phyloP scores from a whole-genome alignment of 2,888 invertebrate species.

The Carabus problematicus region DNA sequence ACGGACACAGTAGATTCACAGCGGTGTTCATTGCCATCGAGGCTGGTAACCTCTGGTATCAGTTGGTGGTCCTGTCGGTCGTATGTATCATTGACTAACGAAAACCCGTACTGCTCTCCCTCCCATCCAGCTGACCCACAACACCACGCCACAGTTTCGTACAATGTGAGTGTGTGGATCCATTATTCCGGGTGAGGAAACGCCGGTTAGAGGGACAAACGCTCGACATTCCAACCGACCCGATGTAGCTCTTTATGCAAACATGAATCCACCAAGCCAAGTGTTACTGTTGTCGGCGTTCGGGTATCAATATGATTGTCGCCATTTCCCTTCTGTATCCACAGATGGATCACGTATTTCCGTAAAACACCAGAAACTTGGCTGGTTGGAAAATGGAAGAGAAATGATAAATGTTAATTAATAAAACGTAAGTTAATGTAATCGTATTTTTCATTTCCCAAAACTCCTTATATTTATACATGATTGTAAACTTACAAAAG shows the following conservation, averaged over 20 bases:
- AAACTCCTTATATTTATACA: too few relatives aligned
- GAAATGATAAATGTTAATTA: too few relatives aligned
- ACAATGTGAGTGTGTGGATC: neutral
- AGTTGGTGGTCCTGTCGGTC: neutral
- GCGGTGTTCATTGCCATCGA: too few relatives aligned
- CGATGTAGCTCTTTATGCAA: slow-evolving; percentile 36
- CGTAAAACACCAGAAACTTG: too few relatives aligned
- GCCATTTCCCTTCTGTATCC: slow-evolving; percentile 3
- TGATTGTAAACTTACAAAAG: too few relatives aligned
- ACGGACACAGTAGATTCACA: too few relatives aligned
- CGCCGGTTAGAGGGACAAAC: slow-evolving; percentile 34
- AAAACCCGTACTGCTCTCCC: slow-evolving; percentile 1
- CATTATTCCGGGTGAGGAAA: slow-evolving; percentile 36
- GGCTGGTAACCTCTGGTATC: too few relatives aligned
- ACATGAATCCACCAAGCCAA: slow-evolving; percentile 31
- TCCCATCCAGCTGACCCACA: neutral
- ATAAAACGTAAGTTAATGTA: too few relatives aligned
- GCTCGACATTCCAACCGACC: slow-evolving; percentile 30
- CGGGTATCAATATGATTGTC: slow-evolving; percentile 40
- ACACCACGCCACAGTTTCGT: neutral
- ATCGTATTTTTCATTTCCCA: too few relatives aligned
- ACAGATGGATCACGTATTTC: too few relatives aligned
- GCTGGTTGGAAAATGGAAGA: too few relatives aligned
- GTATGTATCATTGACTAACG: neutral
- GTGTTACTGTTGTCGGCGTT: slow-evolving; percentile 30